A percentile compares a stretch with the other conserved stretches of the same genome.
Evolutionary conservation across 2,113 vertebrate genomes (phyloP).

Genomic region (Leptobrachium ailaonicum): DNA sequence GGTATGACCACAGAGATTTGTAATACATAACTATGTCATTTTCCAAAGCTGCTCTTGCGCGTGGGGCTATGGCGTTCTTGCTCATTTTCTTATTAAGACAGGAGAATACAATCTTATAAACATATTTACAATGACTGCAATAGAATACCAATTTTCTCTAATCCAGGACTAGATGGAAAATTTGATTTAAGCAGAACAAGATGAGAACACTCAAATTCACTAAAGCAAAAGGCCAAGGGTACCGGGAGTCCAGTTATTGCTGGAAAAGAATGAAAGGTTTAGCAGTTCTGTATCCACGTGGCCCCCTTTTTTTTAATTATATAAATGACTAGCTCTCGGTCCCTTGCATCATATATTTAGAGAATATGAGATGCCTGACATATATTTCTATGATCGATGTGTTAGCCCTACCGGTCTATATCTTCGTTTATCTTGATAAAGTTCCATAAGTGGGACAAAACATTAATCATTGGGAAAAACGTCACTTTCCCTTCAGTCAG

Average conservation of each 20-base stretch:
- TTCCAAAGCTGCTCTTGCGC: no score
- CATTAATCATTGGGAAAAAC: neutral
- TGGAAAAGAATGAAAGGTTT: neutral
- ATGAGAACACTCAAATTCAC: neutral
- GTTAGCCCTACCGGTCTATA: neutral
- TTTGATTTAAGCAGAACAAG: neutral
- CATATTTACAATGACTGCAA: neutral
- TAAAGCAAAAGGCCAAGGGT: neutral
- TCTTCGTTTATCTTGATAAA: conserved; percentile 1
- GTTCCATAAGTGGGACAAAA: neutral
- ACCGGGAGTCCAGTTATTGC: neutral
- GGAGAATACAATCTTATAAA: neutral
- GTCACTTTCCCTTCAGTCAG: neutral
- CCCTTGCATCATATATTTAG: conserved; percentile 3
- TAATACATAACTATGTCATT: no score
- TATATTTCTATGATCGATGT: neutral
- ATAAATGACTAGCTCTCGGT: neutral
- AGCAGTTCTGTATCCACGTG: neutral
- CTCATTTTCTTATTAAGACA: neutral
- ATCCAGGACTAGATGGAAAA: neutral
- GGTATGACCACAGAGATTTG: no score
- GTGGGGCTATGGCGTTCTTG: neutral
- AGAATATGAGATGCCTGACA: neutral
- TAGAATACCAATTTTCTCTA: neutral
- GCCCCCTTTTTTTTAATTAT: neutral